Conservation (phyloP, 2,888 invertebrate genomes). For the Aquatica leii region DNA sequence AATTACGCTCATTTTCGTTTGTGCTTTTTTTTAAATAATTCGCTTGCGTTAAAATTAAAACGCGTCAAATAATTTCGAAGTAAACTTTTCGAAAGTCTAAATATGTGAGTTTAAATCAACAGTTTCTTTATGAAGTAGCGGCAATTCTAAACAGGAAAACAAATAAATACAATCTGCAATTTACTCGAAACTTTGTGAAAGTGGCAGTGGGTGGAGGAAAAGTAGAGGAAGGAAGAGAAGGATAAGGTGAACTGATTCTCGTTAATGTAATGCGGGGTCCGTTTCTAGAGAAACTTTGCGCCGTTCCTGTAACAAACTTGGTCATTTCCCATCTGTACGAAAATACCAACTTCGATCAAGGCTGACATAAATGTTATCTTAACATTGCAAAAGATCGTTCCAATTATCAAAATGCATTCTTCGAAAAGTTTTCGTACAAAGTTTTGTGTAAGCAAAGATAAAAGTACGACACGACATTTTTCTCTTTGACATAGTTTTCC, state of each 20-base stretch:
- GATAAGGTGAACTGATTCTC: conserved; percentile 51
- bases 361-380: conserved; percentile 49
- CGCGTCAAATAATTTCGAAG: conserved; percentile 2
- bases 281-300: conserved; percentile 40
- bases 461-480: conserved; percentile 13
- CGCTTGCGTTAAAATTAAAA: not conserved
- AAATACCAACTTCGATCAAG: conserved; percentile 40
- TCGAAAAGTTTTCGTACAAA: conserved; percentile 27
- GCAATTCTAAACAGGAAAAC: conserved; percentile 38
- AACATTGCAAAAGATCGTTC: conserved; percentile 48
- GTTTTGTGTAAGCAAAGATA: no score
- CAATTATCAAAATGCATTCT: conserved; percentile 56
- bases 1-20: conserved; percentile 14
- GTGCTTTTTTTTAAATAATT: conserved; percentile 13
- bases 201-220: conserved; percentile 22
- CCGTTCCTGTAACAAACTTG: conserved; percentile 46
- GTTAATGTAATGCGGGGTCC: conserved; percentile 46
- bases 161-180: conserved; percentile 44
- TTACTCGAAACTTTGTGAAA: conserved; percentile 37
- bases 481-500: conserved; percentile 21
- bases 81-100: conserved; percentile 17
- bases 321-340: conserved; percentile 46
- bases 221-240: conserved; percentile 15
- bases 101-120: conserved; percentile 33
- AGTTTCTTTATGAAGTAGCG: conserved; percentile 35